phyloP scores from a whole-genome alignment of 2,797 vertebrate species.

The Phataginus tricuspis region DNA sequence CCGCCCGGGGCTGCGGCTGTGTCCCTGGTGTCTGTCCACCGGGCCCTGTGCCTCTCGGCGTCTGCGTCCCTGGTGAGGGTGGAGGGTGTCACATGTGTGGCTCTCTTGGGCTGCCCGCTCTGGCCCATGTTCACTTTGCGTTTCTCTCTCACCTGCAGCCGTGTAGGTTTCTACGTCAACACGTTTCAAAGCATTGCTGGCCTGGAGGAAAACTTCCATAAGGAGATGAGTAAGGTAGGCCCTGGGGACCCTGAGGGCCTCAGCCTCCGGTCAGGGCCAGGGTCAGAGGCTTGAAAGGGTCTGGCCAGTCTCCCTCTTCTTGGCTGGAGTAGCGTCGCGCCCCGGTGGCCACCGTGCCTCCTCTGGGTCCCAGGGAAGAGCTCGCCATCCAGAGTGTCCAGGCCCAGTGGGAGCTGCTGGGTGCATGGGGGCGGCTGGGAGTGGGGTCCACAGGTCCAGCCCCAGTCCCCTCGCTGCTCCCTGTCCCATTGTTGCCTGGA shows the following conservation, averaged over 20 bases:
- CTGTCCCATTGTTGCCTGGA: neutral
- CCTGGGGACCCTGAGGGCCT: neutral
- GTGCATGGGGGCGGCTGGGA: neutral
- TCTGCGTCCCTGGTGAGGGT: neutral
- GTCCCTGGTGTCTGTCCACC: fast-evolving
- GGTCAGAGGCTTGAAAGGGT: neutral
- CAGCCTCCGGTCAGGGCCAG: neutral
- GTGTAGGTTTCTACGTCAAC: slow-evolving; percentile 99
- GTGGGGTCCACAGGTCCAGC: neutral
- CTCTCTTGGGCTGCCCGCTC: neutral
- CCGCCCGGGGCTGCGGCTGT: neutral
- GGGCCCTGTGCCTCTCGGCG: fast-evolving
- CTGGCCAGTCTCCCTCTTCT: fast-evolving
- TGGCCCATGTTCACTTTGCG: neutral
- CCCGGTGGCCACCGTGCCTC: fast-evolving
- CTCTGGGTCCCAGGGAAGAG: neutral
- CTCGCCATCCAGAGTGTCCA: neutral
- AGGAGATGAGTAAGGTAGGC: slow-evolving; percentile 97
- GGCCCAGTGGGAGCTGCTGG: neutral
- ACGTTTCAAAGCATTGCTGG: slow-evolving; percentile 99
- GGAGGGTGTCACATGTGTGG: fast-evolving
- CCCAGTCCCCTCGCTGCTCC: too few relatives aligned
- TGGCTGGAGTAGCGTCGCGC: neutral
- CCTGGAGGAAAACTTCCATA: slow-evolving; percentile 98
- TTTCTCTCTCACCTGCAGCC: slow-evolving; percentile 84